Evolutionary conservation across 2,113 vertebrate genomes (phyloP).

Genomic region (Nematolebias whitei): DNA sequence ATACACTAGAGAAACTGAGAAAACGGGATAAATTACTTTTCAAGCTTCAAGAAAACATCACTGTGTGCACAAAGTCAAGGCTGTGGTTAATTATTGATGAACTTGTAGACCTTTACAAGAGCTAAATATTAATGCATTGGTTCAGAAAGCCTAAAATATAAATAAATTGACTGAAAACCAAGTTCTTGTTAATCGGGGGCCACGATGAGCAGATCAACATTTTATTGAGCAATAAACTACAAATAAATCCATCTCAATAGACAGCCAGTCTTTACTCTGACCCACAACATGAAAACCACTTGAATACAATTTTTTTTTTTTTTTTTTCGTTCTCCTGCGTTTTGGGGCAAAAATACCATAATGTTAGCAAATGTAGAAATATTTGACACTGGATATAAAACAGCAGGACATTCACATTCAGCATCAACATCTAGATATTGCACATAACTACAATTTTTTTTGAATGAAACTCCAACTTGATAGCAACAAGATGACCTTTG

Average conservation of each 20-base stretch:
- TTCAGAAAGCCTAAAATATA: neutral
- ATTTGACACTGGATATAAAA: constrained; percentile 8
- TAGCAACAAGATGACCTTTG: constrained; percentile 1
- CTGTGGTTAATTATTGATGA: constrained; percentile 19
- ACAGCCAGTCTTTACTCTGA: constrained; percentile 23
- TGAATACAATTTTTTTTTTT: constrained; percentile 21
- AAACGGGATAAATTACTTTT: neutral
- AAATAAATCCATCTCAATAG: constrained; percentile 1
- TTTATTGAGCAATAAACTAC: neutral
- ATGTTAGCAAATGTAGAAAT: constrained; percentile 11
- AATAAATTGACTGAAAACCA: neutral
- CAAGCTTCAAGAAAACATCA: neutral
- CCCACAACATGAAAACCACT: neutral
- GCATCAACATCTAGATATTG: neutral
- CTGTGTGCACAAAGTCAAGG: neutral
- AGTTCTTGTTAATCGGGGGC: neutral
- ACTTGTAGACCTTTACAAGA: neutral
- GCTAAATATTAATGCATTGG: neutral
- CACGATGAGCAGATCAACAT: neutral
- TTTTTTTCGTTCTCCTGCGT: constrained; percentile 6
- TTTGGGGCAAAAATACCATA: constrained; percentile 9
- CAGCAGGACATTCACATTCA: neutral
- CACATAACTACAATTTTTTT: neutral
- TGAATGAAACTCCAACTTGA: no score
- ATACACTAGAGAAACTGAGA: neutral